Evolutionary conservation across 2,888 invertebrate genomes (phyloP).

Genomic region (Sclerodermus sp.): DNA sequence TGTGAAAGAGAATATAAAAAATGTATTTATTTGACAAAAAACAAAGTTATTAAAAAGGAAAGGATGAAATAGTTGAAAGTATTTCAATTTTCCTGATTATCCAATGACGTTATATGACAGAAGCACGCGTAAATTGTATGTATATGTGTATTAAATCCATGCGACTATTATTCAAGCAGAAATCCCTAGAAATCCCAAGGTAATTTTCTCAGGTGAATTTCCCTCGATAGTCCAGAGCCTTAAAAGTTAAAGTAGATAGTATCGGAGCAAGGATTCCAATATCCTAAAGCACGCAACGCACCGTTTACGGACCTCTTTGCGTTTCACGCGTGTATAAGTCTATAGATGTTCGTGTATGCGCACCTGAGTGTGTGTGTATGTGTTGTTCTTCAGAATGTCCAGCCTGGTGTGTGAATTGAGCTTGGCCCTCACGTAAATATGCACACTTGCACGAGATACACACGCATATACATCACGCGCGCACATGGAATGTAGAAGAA

Average conservation of each 20-base stretch:
- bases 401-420: too few relatives aligned
- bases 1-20: too few relatives aligned
- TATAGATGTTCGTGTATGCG: too few relatives aligned
- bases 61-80: too few relatives aligned
- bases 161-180: conserved; percentile 11
- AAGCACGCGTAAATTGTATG: neutral
- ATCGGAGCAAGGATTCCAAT: conserved; percentile 21
- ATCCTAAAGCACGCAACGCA: conserved; percentile 20
- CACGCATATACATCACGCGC: too few relatives aligned
- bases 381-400: too few relatives aligned
- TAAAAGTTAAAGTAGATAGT: conserved; percentile 20
- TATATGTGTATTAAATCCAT: conserved; percentile 18
- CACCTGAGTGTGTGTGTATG: neutral
- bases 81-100: neutral
- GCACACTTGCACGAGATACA: too few relatives aligned
- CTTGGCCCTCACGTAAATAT: too few relatives aligned
- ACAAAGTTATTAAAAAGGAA: too few relatives aligned
- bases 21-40: too few relatives aligned
- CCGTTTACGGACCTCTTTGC: conserved; percentile 21
- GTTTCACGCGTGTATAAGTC: conserved; percentile 3
- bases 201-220: conserved; percentile 22
- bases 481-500: too few relatives aligned
- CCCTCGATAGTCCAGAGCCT: neutral
- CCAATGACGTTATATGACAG: neutral
- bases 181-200: conserved; percentile 24